Base-by-base conservation (phyloP, 2,797 vertebrate genomes). In the Geotrypetes seraphini region DNA sequence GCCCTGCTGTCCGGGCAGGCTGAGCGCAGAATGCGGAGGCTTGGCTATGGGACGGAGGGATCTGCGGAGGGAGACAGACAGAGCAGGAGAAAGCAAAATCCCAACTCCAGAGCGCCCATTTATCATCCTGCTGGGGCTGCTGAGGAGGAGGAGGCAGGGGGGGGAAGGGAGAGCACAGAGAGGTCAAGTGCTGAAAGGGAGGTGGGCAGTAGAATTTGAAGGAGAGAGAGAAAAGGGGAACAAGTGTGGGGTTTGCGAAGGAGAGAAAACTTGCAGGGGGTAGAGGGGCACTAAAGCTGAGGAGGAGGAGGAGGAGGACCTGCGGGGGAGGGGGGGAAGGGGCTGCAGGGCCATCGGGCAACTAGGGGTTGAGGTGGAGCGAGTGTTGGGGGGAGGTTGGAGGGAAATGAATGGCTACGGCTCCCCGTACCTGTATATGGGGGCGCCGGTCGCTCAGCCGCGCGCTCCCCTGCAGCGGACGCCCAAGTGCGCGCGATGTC, bases 401-500 rank as follows among this genome's bases (percentile, higher is more conserved):
- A 47, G 36, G 70, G 65, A 52, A 28, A 95, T 96, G 93, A 95
- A 96, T 57, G 90, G 90, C 47, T 97, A 92, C 86, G 92, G 91
- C 32, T 90, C 92, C 16, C 93, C 92, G 7, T 96, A 96, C 75
- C 75, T 96, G 50, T 96, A 96, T 71, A 88, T 96, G 89, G 91
- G 91, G 63, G 89, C 85, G 50, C 88, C 91, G 24, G 91, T 95
- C 66, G 87, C 91, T 8, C 93, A 91, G 65, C 85, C 89, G 23
- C 84, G 93, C 51, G 89, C 90, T 12, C 91, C 91, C 25, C 72
- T 96, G 18, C 93, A 95, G 69, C 85, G 92, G 63, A 96, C 92
- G 22, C 92, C 92, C 3, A 96, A 96, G 60, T 96, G 92, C 65
- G 92, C 92, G 25, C 89, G 92, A 19, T 96, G 92, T 81, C 74